Base-by-base conservation (phyloP, 2,113 vertebrate species). In the Xiphorhynchus elegans region DNA sequence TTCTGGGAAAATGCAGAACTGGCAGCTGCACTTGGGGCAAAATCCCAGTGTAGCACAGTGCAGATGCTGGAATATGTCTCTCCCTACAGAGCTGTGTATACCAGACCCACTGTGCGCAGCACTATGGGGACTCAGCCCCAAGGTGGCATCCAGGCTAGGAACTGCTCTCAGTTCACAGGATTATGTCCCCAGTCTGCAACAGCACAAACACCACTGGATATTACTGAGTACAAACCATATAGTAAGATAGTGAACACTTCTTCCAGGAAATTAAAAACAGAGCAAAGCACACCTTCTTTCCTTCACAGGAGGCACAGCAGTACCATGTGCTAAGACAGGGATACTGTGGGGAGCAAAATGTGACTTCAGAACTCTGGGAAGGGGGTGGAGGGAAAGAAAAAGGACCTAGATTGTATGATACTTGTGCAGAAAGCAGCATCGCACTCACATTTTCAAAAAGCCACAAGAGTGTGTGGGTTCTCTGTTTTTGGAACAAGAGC, bases 401-500 rank as follows among this genome's bases (percentile, higher is more conserved):
- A 49, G 37, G 25, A 29, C 17, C n/a, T 37, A 31, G 25, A 78
- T 40, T 84, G 60, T 77, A 44, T 81, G 68, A 68, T 64, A 81
- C 11, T 77, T 59, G 26, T 81, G 60, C 60, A 94, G 76, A 94
- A 92, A 90, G 73, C 85, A 93, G 76, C 33, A 56, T 42, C 0
- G 9, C 92, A 90, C 90, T 77, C 82, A 86, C 82, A 58, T 83
- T 91, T 95, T 89, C 89, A 95, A 70, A 89, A 91, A 92, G 92
- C 92, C 68, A 11, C 35, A 59, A 28, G 42, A 89, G 85, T 31
- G 85, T 78, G 91, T 78, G 87, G 92, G 91, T 52, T 94, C 83
- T 95, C 85, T 95, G 89, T 88, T 94, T 96, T 77, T 93, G 75
- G 88, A 97, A 95, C 87, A 96, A 81, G 81, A 94, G 96, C 62